These are phyloP conservation scores for Parus major DNA, from an alignment of 2,113 vertebrate species.

Conservation along the genomic window DNA sequence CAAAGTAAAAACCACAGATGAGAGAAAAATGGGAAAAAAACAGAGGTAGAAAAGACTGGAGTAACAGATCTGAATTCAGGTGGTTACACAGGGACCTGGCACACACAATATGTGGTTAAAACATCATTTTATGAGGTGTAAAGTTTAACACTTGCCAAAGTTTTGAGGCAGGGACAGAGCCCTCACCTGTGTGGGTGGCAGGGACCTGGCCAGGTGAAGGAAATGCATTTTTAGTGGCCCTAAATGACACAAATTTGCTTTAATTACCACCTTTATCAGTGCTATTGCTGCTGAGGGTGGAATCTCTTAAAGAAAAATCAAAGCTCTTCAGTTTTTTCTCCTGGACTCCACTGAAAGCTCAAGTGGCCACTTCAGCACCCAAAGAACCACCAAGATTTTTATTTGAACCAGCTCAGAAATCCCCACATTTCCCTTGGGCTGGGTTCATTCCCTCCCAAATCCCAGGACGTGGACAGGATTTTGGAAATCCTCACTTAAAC, in stretches of 20 bases:
- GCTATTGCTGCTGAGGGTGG: neutral
- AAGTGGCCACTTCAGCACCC: constrained; percentile 18
- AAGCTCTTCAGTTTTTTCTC: neutral
- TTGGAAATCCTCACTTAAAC: constrained; percentile 13
- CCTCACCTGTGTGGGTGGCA: neutral
- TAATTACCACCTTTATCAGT: neutral
- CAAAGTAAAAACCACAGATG: neutral
- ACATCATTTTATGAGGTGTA: neutral
- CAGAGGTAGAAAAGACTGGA: neutral
- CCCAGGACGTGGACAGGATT: neutral
- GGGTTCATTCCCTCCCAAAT: neutral
- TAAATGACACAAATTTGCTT: neutral
- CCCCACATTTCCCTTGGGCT: neutral
- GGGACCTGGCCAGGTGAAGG: neutral
- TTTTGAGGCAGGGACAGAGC: neutral
- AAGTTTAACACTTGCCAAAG: neutral
- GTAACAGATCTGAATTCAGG: neutral
- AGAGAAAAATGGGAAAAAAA: neutral
- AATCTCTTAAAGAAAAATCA: neutral
- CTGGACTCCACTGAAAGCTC: neutral
- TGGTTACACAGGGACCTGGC: neutral
- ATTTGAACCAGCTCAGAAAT: neutral
- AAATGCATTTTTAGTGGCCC: neutral
- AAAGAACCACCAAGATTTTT: neutral
- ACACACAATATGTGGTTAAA: neutral